Conservation (phyloP, 1,140 invertebrate genomes). For the Myzus persicae region DNA sequence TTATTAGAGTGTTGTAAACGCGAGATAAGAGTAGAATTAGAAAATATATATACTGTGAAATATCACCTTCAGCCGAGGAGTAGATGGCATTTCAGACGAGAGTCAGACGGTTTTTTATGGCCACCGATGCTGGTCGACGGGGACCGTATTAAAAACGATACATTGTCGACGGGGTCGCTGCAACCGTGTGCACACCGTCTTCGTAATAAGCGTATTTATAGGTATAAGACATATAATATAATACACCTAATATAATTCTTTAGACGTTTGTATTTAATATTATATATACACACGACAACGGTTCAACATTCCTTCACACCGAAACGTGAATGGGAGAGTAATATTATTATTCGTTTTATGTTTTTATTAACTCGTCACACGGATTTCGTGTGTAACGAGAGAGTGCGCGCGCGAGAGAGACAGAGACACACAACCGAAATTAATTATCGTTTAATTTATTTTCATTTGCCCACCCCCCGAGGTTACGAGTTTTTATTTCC, state of each 20-base stretch:
- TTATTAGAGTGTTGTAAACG: not conserved
- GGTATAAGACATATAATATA: not conserved
- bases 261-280: not conserved
- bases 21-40: not conserved
- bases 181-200: not conserved
- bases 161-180: not conserved
- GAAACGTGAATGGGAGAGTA: slow-evolving; percentile 42
- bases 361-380: slow-evolving; percentile 58
- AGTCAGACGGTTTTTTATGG: not conserved
- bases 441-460: slow-evolving; percentile 59
- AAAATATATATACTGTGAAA: not conserved
- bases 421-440: slow-evolving; percentile 45
- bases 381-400: slow-evolving; percentile 5
- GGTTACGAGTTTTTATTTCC: slow-evolving; percentile 46
- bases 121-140: not conserved
- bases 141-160: slow-evolving; percentile 29
- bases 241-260: not conserved
- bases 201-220: not conserved
- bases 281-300: not conserved
- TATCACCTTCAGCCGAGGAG: not conserved
- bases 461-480: slow-evolving; percentile 52
- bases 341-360: slow-evolving; percentile 52
- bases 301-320: slow-evolving; percentile 57
- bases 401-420: not conserved
- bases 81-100: not conserved